Evolutionary conservation across 2,888 invertebrate species (phyloP), one percentile per base, ranked within the genome.

Genomic region (Phragmatobia fuliginosa): DNA sequence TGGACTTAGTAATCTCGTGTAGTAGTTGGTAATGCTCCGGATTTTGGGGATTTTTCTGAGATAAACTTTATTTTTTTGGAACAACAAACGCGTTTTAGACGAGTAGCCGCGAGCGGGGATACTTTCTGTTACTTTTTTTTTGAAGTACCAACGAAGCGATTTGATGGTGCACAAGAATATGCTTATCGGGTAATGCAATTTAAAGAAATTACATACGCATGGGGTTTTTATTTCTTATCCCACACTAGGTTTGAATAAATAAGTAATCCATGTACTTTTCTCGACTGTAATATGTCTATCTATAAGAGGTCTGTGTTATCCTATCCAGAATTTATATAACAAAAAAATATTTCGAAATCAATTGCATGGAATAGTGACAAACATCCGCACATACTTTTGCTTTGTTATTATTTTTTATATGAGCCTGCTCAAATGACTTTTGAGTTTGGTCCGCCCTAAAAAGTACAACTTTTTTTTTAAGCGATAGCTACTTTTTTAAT

Each of bases 1-100:
- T 88, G 85, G 88, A 88, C 85, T 87, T 76, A 68, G 86, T 86
- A 88, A 88, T 88, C 88, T 88, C 71, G 76, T 80, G 74, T 80
- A 83, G 82, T 83, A 83, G 81, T 81, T 81, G 81, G 81, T 82
- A 83, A 82, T 81, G 83, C 75, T 70, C 41, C 28, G 73, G 79
- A 83, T 81, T 82, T 82, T 68, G 33, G 58, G 62, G 79, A 78
- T 70, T 75, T 82, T 83, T 74, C 67, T 64, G 63, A 74, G 81
- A 81, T 82, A 81, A 82, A 82, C 77, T 82, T 74, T 73, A 69
- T 73, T 82, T 82, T 81, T 81, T 82, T 60, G 49, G 38, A 75
- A 73, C 74, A 71, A 76, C 33, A 65, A 65, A 56, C 78, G 74
- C 73, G 64, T 78, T 75, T 75, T 71, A 73, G 49, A 63, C 72